Evolutionary conservation across 2,797 vertebrate species (phyloP), one percentile per base, ranked within the genome.

Genomic region (Taenioides sp.): DNA sequence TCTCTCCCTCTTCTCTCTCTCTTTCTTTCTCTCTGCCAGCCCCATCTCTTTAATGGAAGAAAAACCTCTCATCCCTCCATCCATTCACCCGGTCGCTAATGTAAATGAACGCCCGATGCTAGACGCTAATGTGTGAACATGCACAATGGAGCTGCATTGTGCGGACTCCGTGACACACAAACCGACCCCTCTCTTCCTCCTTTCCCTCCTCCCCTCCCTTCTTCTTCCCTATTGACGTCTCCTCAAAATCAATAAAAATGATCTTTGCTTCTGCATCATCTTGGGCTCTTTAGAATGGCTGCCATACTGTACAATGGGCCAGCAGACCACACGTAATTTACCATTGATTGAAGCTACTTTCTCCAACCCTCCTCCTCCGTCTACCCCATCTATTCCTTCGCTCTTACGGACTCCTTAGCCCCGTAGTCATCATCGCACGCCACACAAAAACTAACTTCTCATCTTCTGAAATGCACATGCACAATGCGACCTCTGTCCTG

Each of bases 251-350:
- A 94, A 95, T 95, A 95, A 94, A 96, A 96, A 94, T 95, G 94
- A 95, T 95, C 94, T 95, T 80, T 86, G 87, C 81, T 95, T 92
- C 92, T 86, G 91, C 91, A 94, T 92, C 92, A 94, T 95, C 94
- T 96, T 91, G 92, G 91, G 94, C 93, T 85, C 88, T 93, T 85
- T 90, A 93, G 95, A 96, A 95, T 94, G 92, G 95, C 93, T 83
- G 93, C 94, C 91, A 88, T 94, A 92, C 91, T 92, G 93, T 94
- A 97, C 94, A 97, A 96, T 93, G 89, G 96, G 91, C 92, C 92
- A 91, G 93, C 90, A 92, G 89, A 95, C 95, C 94, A 93, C 90
- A 78, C 91, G 93, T 97, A 97, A 98, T 97, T 96, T 95, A 94
- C 89, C 95, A 98, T 97, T 96, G 97, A 98, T 97, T 97, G 60